Evolutionary conservation across 2,797 vertebrate species (phyloP), one percentile per base, ranked within the genome.

Genomic region (Spheniscus humboldti): DNA sequence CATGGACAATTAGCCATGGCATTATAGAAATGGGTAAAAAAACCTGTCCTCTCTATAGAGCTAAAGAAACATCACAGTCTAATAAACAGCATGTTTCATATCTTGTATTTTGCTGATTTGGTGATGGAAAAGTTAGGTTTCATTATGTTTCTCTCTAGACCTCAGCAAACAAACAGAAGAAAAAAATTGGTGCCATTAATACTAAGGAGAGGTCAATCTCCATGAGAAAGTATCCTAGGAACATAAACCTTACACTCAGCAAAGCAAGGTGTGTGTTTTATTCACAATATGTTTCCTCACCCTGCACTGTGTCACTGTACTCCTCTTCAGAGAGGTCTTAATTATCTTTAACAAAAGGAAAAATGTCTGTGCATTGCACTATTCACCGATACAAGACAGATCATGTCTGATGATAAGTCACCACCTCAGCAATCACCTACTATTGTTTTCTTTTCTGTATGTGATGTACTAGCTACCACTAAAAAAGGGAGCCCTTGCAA

Each of bases 381-480:
- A 8, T 43, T 55, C 39, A 39, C 13, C 14, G 5, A 43, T 16
- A n/a, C 10, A 66, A 76, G n/a, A 62, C 3, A n/a, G 18, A 39
- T 30, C 9, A 39, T 13, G 20, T 53, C 47, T 82, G 30, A 37
- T 1, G 4, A n/a, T 7, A 23, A 3, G 11, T 62, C 1, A 0
- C 5, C 81, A 22, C 16, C 23, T 78, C 39, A 64, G 35, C 37
- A 89, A 37, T 30, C 8, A 30, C 13, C 9, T 53, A 4, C 4
- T 35, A 9, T 2, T 28, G 2, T 43, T 45, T 81, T 24, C 18
- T 69, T 59, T 69, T 50, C 57, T 50, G 11, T 50, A 24, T 17
- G 4, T 63, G 30, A 13, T 19, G 2, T 24, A 35, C 24, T 23
- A 68, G 14, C 6, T 20, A 60, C 7, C 19, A 35, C 6, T 60